Conservation (phyloP, 2,797 vertebrate genomes). For the Falco concolor region DNA sequence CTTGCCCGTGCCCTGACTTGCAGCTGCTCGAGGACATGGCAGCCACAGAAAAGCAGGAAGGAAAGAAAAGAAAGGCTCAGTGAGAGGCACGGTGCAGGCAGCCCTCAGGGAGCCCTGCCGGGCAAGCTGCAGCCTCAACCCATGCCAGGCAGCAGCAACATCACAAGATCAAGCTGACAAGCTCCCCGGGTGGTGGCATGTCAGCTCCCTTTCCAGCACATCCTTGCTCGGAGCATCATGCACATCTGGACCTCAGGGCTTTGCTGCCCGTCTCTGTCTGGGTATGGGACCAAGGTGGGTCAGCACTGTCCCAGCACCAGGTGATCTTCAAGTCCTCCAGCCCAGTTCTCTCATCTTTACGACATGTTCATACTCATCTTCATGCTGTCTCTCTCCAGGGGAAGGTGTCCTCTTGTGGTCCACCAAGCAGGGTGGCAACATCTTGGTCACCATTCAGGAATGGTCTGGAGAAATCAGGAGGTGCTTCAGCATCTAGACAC, state of each 20-base stretch:
- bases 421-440: background rate
- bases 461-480: background rate
- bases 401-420: background rate
- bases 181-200: background rate
- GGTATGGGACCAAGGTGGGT: background rate
- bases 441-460: background rate
- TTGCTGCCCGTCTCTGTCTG: background rate
- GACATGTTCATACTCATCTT: background rate
- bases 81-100: rapidly evolving
- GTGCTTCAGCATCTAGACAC: background rate
- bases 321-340: background rate
- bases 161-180: background rate
- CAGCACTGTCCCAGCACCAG: background rate
- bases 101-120: rapidly evolving
- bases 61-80: background rate
- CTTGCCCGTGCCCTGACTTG: background rate
- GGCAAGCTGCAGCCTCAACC: background rate
- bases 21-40: rapidly evolving
- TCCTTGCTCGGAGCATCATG: rapidly evolving
- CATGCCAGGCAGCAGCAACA: rapidly evolving
- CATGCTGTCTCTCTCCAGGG: background rate
- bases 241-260: rapidly evolving
- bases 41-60: background rate
- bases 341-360: background rate
- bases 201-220: background rate